Base-by-base conservation (phyloP, 2,797 vertebrate species). In the Lepus townsendii region DNA sequence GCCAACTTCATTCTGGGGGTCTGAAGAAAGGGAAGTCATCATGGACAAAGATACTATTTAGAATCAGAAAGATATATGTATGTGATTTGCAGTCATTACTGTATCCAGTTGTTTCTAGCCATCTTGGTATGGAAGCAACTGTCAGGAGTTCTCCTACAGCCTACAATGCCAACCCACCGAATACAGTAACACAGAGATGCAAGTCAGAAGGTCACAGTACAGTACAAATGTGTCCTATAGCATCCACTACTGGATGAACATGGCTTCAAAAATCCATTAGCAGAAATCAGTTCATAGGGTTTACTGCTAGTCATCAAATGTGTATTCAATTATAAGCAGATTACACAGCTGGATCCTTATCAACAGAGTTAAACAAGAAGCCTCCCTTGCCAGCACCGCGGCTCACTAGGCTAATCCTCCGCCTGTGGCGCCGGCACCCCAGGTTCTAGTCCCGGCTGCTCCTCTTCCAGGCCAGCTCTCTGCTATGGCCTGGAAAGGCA, bases 311-410 rank as follows among this genome's bases (percentile, higher is more conserved):
- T 32, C 62, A 88, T 62, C 30, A 62, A 91, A 63, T n/a, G 30
- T 76, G n/a, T 62, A 77, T 47, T 47, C 89, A 85, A 93, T 19
- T 93, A 5, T 71, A 92, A 88, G 69, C 73, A 63, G 8, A 68
- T 83, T 69, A 65, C 22, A 54, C 42, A 6, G 83, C 80, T 79
- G 35, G 19, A 26, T 75, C 77, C 17, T 95, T 75, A 71, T 2
- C 78, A 54, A 82, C 22, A 88, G 0, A 63, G 0, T 35, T 22
- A 65, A 83, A 94, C 85, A 68, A 11, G 62, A 96, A 86, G 38
- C 50, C 52, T 47, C 42, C 42, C 42, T 47, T 47, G 42, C 42
- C 42, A 8, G 42, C 42, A 1, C 42, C 42, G 8, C 9, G 9
- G 42, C 8, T 47, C 42, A 47, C 42, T 47, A 47, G 42, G 42